Conservation (phyloP, 2,797 vertebrate genomes). For the Schizopygopsis malacanthus region DNA sequence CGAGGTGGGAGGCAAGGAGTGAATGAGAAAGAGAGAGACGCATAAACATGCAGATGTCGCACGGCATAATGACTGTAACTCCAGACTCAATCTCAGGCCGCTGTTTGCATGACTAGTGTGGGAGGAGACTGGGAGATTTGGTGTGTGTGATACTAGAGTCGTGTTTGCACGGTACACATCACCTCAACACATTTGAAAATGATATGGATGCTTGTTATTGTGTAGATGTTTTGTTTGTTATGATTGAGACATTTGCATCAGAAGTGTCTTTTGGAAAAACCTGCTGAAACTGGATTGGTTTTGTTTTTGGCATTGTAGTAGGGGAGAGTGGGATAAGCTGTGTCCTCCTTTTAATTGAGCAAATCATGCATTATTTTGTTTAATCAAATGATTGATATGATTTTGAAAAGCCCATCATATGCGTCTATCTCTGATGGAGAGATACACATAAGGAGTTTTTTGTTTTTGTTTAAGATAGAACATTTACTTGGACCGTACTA, state of each 20-base stretch:
- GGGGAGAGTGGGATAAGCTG: not conserved
- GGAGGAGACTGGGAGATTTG: slow-evolving; percentile 49
- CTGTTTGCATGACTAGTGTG: slow-evolving; percentile 71
- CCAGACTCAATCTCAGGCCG: slow-evolving; percentile 83
- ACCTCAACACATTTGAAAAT: not conserved
- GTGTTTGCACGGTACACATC: slow-evolving; percentile 5
- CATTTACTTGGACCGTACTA: too few species aligned
- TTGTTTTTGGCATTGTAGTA: not conserved
- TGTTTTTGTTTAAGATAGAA: not conserved
- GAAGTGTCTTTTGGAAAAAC: not conserved
- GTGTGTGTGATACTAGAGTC: slow-evolving; percentile 61
- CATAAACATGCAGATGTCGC: slow-evolving; percentile 92
- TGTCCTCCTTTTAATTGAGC: not conserved
- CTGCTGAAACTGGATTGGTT: not conserved
- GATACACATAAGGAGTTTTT: not conserved
- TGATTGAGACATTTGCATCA: not conserved
- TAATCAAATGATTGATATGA: not conserved
- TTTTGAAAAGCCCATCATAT: not conserved
- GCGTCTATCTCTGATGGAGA: not conserved
- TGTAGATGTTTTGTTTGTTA: not conserved
- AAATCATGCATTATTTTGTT: not conserved
- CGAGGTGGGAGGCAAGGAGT: slow-evolving; percentile 52
- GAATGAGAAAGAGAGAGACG: slow-evolving; percentile 65
- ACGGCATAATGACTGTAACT: slow-evolving; percentile 87
- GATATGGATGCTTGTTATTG: slow-evolving; percentile 1